phyloP scores from a whole-genome alignment of 1,140 invertebrate genomes.

The Maniola jurtina region DNA sequence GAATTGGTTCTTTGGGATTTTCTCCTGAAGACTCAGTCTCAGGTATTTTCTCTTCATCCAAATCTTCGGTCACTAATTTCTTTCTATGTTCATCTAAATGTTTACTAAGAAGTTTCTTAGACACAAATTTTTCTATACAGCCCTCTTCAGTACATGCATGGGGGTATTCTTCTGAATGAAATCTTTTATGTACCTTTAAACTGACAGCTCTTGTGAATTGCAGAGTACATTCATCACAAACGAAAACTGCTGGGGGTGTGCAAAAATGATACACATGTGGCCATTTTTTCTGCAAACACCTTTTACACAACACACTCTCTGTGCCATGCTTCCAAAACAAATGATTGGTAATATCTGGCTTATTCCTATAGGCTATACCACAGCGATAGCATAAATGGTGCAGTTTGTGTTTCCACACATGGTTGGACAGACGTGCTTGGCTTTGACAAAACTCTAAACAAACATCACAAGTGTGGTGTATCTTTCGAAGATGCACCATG shows the following conservation, averaged over 20 bases:
- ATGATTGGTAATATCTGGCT: constrained; percentile 92
- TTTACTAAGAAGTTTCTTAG: constrained; percentile 86
- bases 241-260: constrained; percentile 86
- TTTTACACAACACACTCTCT: constrained; percentile 90
- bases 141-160: constrained; percentile 84
- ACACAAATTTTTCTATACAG: constrained; percentile 89
- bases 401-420: constrained; percentile 93
- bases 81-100: constrained; percentile 81
- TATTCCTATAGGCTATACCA: constrained; percentile 90
- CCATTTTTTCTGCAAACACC: constrained; percentile 93
- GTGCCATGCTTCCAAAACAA: constrained; percentile 95
- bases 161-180: constrained; percentile 85
- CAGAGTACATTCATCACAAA: constrained; percentile 88
- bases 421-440: constrained; percentile 88
- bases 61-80: constrained; percentile 49
- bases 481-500: constrained; percentile 91
- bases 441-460: constrained; percentile 89
- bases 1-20: constrained; percentile 47
- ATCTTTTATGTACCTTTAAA: constrained; percentile 89
- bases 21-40: constrained; percentile 42
- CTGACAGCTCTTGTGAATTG: constrained; percentile 87
- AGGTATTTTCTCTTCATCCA: constrained; percentile 63
- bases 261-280: constrained; percentile 94
- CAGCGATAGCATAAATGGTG: constrained; percentile 92
- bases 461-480: constrained; percentile 90